These are phyloP conservation scores for Thalassophryne amazonica DNA, from an alignment of 2,797 vertebrate genomes.

Conservation along the genomic window DNA sequence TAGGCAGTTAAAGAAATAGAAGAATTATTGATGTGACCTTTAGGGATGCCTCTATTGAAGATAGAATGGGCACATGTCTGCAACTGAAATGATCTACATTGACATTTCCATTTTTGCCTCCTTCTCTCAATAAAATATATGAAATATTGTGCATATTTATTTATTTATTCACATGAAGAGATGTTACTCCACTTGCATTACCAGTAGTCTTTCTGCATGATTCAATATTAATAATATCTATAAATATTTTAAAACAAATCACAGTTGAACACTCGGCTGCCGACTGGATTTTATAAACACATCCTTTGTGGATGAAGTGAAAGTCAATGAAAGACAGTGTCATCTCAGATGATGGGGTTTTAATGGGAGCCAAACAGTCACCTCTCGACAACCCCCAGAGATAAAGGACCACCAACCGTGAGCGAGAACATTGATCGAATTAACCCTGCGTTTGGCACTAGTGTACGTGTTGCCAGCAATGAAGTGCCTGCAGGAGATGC, in stretches of 20 bases:
- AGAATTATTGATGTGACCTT: constrained; percentile 80
- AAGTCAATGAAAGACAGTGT: constrained; percentile 63
- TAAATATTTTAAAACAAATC: constrained; percentile 38
- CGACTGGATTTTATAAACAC: constrained; percentile 47
- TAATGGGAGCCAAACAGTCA: constrained; percentile 69
- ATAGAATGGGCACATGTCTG: constrained; percentile 52
- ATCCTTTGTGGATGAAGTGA: constrained; percentile 32
- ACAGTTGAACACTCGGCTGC: constrained; percentile 43
- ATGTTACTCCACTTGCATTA: constrained; percentile 17
- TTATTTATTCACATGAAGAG: constrained; percentile 2
- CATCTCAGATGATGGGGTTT: constrained; percentile 72
- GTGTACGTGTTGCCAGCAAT: constrained; percentile 1
- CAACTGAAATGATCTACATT: constrained; percentile 51
- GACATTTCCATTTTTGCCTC: constrained; percentile 54
- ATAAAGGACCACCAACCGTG: constrained; percentile 47
- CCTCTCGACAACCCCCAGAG: constrained; percentile 52
- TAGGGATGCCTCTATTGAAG: constrained; percentile 53
- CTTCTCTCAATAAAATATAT: too few species aligned
- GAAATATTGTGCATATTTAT: too few species aligned
- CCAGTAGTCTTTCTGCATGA: constrained; percentile 15
- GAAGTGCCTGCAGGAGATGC: constrained; percentile 11
- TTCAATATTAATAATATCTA: constrained; percentile 25
- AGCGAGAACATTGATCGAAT: constrained; percentile 48
- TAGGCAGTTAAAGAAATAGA: constrained; percentile 57
- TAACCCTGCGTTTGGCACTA: constrained; percentile 43